phyloP scores from a whole-genome alignment of 1,140 invertebrate genomes.

The Apis dorsata region DNA sequence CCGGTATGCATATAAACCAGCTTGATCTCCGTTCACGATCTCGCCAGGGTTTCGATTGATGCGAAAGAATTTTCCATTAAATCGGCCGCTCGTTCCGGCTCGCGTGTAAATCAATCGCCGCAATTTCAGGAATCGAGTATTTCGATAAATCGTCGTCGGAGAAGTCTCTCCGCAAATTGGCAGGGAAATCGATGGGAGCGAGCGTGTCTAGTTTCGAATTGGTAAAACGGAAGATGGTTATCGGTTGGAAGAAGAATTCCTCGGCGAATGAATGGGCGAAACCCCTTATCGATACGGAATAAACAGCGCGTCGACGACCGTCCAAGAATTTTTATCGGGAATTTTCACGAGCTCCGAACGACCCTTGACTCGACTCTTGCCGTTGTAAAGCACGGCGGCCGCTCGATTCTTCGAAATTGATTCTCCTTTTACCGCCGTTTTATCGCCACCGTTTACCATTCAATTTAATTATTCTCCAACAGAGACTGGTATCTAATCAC shows the following conservation, averaged over 20 bases:
- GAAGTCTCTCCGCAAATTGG: not conserved
- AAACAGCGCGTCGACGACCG: constrained; percentile 27
- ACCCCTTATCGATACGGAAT: constrained; percentile 12
- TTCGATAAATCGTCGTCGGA: constrained; percentile 1
- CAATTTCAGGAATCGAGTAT: constrained; percentile 9
- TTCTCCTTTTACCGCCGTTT: not conserved
- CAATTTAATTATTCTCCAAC: constrained; percentile 23
- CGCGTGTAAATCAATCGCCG: not conserved
- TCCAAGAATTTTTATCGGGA: constrained; percentile 25
- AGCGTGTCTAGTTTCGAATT: constrained; percentile 38
- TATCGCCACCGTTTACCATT: not conserved
- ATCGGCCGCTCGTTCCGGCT: not conserved
- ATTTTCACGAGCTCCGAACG: constrained; percentile 47
- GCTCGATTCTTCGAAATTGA: constrained; percentile 49
- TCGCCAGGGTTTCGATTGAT: not conserved
- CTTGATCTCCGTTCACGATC: constrained; percentile 22
- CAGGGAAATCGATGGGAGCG: not conserved
- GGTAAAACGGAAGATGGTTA: not conserved
- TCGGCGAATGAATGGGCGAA: not conserved
- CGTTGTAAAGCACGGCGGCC: constrained; percentile 35
- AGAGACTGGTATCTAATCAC: constrained; percentile 32
- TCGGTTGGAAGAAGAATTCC: constrained; percentile 23
- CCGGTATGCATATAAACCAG: constrained; percentile 2
- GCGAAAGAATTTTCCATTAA: constrained; percentile 43
- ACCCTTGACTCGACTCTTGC: constrained; percentile 27